Evolutionary conservation across 2,888 invertebrate species (phyloP).

Genomic region (Myopa testacea): DNA sequence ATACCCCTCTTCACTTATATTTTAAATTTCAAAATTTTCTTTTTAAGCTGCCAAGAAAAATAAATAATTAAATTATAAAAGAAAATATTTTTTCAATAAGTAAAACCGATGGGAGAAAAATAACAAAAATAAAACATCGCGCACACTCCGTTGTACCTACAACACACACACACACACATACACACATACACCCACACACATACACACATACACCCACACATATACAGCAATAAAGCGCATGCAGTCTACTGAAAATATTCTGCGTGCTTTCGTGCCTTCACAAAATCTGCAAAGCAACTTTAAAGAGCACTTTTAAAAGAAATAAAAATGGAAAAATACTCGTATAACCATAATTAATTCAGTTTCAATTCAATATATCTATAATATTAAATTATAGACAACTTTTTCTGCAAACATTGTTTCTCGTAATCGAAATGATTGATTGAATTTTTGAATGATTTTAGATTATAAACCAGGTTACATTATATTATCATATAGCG

Average conservation of each 20-base stretch:
- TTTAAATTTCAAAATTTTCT: constrained; percentile 11
- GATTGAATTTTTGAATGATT: too few relatives aligned
- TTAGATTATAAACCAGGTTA: too few relatives aligned
- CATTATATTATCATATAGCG: too few relatives aligned
- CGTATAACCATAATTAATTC: too few relatives aligned
- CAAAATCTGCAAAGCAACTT: too few relatives aligned
- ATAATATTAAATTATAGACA: too few relatives aligned
- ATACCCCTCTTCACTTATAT: not conserved
- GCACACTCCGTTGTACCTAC: not conserved
- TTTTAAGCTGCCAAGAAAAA: constrained; percentile 68
- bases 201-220: not conserved
- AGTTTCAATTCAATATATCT: too few relatives aligned
- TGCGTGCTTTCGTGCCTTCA: too few relatives aligned
- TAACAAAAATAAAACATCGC: constrained; percentile 33
- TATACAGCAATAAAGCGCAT: not conserved
- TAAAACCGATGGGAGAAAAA: constrained; percentile 48
- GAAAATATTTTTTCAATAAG: constrained; percentile 66
- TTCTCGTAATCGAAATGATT: too few relatives aligned
- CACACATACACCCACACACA: constrained; percentile 14
- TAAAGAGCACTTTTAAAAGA: not conserved
- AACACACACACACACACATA: not conserved
- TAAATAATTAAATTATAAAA: constrained; percentile 65
- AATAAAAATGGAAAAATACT: too few relatives aligned
- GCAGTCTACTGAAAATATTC: not conserved
- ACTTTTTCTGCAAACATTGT: too few relatives aligned